Evolutionary conservation across 2,888 invertebrate species (phyloP).

Genomic region (Lepidocyrtoides sp.): DNA sequence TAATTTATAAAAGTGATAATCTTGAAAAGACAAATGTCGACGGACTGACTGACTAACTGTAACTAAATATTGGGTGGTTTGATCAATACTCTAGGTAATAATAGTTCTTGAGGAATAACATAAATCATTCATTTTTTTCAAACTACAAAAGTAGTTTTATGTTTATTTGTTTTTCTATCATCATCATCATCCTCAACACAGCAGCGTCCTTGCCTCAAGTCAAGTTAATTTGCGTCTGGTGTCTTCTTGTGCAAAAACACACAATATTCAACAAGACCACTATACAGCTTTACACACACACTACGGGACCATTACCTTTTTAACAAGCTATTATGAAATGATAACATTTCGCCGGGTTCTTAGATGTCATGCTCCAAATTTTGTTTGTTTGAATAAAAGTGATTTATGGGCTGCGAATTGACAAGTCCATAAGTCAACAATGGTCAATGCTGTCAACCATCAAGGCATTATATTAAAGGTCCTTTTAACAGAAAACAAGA

Average conservation of each 20-base stretch:
- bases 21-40: not conserved
- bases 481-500: not conserved
- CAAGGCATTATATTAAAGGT: not conserved
- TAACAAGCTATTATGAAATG: not conserved
- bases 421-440: constrained; percentile 51
- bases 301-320: too few relatives aligned
- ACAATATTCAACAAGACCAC: not conserved
- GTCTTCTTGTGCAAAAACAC: not conserved
- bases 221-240: too few relatives aligned
- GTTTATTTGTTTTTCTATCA: not conserved
- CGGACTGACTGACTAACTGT: not conserved
- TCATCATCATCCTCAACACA: not conserved
- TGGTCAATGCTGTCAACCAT: constrained; percentile 12
- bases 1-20: too few relatives aligned
- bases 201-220: not conserved
- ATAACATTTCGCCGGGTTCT: constrained; percentile 21
- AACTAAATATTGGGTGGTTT: constrained; percentile 28
- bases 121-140: constrained; percentile 32
- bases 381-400: constrained; percentile 1
- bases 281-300: not conserved
- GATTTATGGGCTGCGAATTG: constrained; percentile 69
- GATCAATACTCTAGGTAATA: constrained; percentile 28
- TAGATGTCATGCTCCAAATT: not conserved
- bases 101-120: constrained; percentile 20
- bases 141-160: not conserved